phyloP scores from a whole-genome alignment of 1,140 invertebrate genomes.

The Diploscapter pachys region DNA sequence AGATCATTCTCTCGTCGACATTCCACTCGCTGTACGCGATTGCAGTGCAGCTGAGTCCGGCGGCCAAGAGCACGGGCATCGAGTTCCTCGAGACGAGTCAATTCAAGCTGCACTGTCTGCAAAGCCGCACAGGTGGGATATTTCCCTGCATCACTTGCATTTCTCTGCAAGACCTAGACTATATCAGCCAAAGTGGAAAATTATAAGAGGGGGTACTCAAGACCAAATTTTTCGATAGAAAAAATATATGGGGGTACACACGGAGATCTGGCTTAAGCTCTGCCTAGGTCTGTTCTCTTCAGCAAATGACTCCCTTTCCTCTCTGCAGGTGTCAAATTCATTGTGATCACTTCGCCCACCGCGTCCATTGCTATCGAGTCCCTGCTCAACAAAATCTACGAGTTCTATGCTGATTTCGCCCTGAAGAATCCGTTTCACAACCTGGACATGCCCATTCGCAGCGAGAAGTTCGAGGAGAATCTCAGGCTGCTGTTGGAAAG shows the following conservation, averaged over 20 bases:
- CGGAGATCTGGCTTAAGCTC: too few relatives aligned
- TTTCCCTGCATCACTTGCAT: not conserved
- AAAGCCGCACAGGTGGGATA: slow-evolving; percentile 22
- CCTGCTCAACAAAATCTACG: slow-evolving; percentile 87
- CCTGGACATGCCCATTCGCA: slow-evolving; percentile 92
- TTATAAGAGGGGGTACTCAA: not conserved
- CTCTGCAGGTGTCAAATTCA: slow-evolving; percentile 32
- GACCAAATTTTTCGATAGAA: not conserved
- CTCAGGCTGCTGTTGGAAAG: slow-evolving; percentile 80
- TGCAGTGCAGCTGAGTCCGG: slow-evolving; percentile 91
- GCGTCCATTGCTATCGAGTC: slow-evolving; percentile 65
- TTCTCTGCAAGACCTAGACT: not conserved
- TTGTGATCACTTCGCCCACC: slow-evolving; percentile 20
- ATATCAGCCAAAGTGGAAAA: too few relatives aligned
- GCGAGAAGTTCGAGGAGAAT: slow-evolving; percentile 90
- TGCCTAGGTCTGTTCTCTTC: too few relatives aligned
- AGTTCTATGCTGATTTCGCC: slow-evolving; percentile 94
- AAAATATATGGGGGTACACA: too few relatives aligned
- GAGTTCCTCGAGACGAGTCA: slow-evolving; percentile 91
- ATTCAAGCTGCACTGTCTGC: slow-evolving; percentile 64
- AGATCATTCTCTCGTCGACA: slow-evolving; percentile 56
- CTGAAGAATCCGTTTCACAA: slow-evolving; percentile 99
- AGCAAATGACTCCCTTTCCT: not conserved
- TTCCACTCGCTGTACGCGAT: slow-evolving; percentile 77
- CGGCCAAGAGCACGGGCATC: slow-evolving; percentile 88